These are phyloP conservation scores for Boloria selene DNA, from an alignment of 2,888 invertebrate species.

Conservation along the genomic window DNA sequence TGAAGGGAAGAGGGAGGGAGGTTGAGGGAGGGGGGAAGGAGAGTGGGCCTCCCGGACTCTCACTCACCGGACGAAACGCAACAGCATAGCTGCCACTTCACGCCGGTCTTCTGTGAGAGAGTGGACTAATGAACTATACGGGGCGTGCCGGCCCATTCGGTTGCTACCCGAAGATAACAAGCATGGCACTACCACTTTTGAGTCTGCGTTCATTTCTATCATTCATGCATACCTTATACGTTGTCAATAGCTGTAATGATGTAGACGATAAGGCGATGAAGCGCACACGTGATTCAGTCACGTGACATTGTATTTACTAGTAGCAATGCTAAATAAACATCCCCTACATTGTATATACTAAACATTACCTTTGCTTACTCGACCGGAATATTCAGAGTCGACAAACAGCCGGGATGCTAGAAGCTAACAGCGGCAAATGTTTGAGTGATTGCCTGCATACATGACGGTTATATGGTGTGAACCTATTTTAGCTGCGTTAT, in stretches of 20 bases:
- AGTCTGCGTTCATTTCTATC: not conserved
- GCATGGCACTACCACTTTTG: not conserved
- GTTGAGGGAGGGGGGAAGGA: too few relatives aligned
- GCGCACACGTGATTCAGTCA: constrained; percentile 34
- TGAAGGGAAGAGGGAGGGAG: too few relatives aligned
- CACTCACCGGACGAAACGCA: too few relatives aligned
- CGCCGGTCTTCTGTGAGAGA: too few relatives aligned
- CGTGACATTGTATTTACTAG: constrained; percentile 41
- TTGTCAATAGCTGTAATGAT: constrained; percentile 24
- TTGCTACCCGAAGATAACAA: too few relatives aligned
- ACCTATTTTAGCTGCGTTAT: constrained; percentile 10
- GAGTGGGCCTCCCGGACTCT: too few relatives aligned
- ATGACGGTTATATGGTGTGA: constrained; percentile 31
- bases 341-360: constrained; percentile 42
- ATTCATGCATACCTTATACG: constrained; percentile 2
- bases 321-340: constrained; percentile 45
- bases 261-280: constrained; percentile 34
- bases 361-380: constrained; percentile 56
- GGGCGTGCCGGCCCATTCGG: too few relatives aligned
- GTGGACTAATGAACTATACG: too few relatives aligned
- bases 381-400: constrained; percentile 45
- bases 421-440: constrained; percentile 58
- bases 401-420: constrained; percentile 44
- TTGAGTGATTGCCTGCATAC: constrained; percentile 60
- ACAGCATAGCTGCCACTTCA: too few relatives aligned